Percentiles rank a stretch among this genome's conserved stretches.
Evolutionary conservation across 2,888 invertebrate species (phyloP).

Genomic region (Troides aeacus): DNA sequence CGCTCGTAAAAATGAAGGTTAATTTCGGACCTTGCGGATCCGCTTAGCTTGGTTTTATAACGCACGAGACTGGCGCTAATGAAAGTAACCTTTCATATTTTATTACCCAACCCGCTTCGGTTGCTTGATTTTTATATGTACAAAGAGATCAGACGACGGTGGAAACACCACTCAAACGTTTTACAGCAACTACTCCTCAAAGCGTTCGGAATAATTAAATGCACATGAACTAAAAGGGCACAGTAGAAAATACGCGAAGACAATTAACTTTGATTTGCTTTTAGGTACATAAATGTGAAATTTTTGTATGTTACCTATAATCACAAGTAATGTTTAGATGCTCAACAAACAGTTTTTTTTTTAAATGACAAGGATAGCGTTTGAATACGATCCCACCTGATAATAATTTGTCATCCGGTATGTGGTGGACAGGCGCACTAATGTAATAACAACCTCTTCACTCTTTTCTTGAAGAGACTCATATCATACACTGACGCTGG

Average conservation of each 20-base stretch:
- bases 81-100: slow-evolving; percentile 70
- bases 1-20: slow-evolving; percentile 66
- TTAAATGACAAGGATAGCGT: too few relatives aligned
- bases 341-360: too few relatives aligned
- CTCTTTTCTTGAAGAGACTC: too few relatives aligned
- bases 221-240: neutral
- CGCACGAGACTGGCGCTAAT: slow-evolving; percentile 54
- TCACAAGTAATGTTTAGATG: too few relatives aligned
- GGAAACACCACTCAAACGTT: slow-evolving; percentile 3
- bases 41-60: slow-evolving; percentile 63
- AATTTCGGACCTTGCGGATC: slow-evolving; percentile 58
- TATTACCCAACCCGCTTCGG: slow-evolving; percentile 62
- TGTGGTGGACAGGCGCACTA: too few relatives aligned
- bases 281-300: neutral
- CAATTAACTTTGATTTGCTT: neutral
- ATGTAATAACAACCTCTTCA: too few relatives aligned
- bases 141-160: slow-evolving; percentile 8
- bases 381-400: too few relatives aligned
- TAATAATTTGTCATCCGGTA: too few relatives aligned
- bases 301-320: too few relatives aligned
- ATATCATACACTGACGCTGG: too few relatives aligned
- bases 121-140: slow-evolving; percentile 43
- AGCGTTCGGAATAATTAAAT: neutral
- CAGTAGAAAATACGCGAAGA: neutral
- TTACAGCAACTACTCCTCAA: slow-evolving; percentile 1